Percentiles rank a stretch among this genome's conserved stretches.
phyloP scores from a whole-genome alignment of 2,797 vertebrate species.

The Myioborus melanocephalus region DNA sequence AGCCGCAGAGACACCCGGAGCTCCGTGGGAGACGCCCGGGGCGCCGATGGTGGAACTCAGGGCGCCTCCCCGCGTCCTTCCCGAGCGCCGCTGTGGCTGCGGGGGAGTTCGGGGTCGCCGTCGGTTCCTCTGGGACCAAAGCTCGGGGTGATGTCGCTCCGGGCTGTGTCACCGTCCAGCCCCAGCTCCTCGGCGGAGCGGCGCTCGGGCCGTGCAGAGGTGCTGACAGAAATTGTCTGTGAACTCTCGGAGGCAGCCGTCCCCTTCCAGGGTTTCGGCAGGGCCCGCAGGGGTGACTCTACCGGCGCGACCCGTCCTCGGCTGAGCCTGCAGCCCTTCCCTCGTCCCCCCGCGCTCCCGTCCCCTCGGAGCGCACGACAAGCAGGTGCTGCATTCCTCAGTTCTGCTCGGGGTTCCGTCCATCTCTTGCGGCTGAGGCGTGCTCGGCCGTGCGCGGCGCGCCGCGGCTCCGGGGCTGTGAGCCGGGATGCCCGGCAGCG shows the following conservation, averaged over 20 bases:
- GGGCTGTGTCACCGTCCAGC: not conserved
- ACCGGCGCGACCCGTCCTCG: fast-evolving
- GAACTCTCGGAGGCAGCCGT: not conserved
- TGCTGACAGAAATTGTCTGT: fast-evolving
- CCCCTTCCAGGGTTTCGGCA: not conserved
- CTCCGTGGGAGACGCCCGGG: not conserved
- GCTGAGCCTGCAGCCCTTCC: fast-evolving
- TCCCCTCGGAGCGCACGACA: fast-evolving
- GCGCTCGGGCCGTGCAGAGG: too few species aligned
- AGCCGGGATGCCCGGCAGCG: not conserved
- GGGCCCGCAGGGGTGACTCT: fast-evolving
- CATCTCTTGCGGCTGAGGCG: fast-evolving
- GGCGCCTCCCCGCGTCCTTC: too few species aligned
- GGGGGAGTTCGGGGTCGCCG: fast-evolving
- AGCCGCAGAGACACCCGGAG: fast-evolving
- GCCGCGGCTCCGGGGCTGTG: not conserved
- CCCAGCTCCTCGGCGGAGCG: not conserved
- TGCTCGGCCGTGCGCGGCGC: fast-evolving
- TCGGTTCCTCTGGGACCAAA: not conserved
- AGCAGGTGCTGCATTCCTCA: fast-evolving
- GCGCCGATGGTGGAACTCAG: not conserved
- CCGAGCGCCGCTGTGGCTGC: fast-evolving
- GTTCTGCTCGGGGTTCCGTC: fast-evolving
- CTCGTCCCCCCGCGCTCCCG: not conserved
- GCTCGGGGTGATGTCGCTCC: not conserved